phyloP scores from a whole-genome alignment of 2,113 vertebrate genomes.

The Connochaetes taurinus region DNA sequence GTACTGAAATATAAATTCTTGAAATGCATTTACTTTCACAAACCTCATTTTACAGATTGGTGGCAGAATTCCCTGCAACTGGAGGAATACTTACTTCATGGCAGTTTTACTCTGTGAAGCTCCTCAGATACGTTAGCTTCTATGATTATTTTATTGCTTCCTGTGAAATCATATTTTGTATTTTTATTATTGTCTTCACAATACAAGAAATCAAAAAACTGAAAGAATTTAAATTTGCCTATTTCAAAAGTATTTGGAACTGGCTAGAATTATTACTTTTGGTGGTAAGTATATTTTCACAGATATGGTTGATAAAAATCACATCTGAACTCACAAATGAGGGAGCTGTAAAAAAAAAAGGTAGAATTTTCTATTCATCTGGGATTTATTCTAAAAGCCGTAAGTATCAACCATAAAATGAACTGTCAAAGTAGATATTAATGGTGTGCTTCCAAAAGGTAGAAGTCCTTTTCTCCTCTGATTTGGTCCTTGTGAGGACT shows the following conservation, averaged over 20 bases:
- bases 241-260: slow-evolving; percentile 76
- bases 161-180: slow-evolving; percentile 75
- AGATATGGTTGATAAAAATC: not conserved
- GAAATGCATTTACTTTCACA: slow-evolving; percentile 3
- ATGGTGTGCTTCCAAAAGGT: not conserved
- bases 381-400: not conserved
- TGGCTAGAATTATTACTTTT: slow-evolving; percentile 76
- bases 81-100: slow-evolving; percentile 75
- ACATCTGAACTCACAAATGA: not conserved
- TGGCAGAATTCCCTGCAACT: slow-evolving; percentile 78
- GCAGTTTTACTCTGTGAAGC: slow-evolving; percentile 71
- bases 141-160: slow-evolving; percentile 76
- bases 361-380: not conserved
- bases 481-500: not conserved
- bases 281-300: slow-evolving; percentile 63
- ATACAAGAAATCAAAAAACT: slow-evolving; percentile 69
- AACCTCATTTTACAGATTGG: slow-evolving; percentile 70
- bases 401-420: not conserved
- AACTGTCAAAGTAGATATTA: not conserved
- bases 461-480: not conserved
- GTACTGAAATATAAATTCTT: slow-evolving; percentile 23
- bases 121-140: slow-evolving; percentile 66
- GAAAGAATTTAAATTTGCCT: slow-evolving; percentile 57
- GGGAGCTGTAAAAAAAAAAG: not conserved
- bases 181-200: slow-evolving; percentile 70